Evolutionary conservation across 1,140 invertebrate species (phyloP).

Genomic region (Drosophila bocki): DNA sequence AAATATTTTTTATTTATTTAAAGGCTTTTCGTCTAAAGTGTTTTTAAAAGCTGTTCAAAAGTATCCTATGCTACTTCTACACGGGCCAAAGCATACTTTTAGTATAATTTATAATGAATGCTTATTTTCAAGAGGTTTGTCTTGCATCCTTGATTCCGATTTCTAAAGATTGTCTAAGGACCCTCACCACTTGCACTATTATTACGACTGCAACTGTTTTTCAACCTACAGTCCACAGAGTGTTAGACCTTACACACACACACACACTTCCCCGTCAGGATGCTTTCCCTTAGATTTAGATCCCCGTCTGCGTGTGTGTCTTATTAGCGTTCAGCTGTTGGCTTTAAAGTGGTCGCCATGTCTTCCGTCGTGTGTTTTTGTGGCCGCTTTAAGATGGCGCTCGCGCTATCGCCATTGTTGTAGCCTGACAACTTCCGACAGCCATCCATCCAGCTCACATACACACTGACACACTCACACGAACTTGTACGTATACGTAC

Average conservation of each 20-base stretch:
- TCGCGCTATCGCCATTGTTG: conserved; percentile 8
- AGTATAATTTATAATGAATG: background rate
- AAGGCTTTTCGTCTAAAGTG: background rate
- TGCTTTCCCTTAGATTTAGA: background rate
- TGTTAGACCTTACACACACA: conserved; percentile 12
- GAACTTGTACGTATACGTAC: background rate
- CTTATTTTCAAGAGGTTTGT: background rate
- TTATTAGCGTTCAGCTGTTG: conserved; percentile 66
- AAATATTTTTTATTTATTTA: background rate
- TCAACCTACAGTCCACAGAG: background rate
- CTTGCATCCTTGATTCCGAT: background rate
- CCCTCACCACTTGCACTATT: background rate
- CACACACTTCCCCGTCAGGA: background rate
- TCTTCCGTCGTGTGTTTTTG: conserved; percentile 8
- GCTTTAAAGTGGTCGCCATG: conserved; percentile 42
- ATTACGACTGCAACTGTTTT: background rate
- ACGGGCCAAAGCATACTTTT: background rate
- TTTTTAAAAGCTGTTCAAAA: background rate
- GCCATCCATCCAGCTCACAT: conserved; percentile 42
- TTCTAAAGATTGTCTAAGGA: background rate
- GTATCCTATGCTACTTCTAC: background rate
- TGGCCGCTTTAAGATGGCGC: conserved; percentile 59
- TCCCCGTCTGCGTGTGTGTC: conserved; percentile 33
- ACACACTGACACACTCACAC: background rate
- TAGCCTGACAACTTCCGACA: conserved; percentile 77